Conservation (phyloP, 2,888 invertebrate genomes). For the Himalopsyche tibetana region DNA sequence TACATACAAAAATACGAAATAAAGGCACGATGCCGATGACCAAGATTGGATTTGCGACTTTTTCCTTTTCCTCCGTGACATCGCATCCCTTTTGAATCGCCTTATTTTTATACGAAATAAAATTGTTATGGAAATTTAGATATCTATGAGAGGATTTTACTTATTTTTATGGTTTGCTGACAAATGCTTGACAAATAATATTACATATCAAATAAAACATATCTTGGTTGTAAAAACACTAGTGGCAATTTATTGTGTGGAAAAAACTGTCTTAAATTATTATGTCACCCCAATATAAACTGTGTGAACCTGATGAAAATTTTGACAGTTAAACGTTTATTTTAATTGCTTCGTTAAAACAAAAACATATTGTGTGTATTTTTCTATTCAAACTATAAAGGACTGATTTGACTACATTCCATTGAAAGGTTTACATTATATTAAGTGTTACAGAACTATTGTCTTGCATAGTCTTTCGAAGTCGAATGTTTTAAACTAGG, state of each 20-base stretch:
- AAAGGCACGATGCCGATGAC: slow-evolving; percentile 43
- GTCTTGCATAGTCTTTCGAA: no score
- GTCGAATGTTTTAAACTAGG: no score
- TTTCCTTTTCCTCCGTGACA: slow-evolving; percentile 27
- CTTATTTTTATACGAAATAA: slow-evolving; percentile 38
- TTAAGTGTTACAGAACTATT: no score
- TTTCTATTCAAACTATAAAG: no score
- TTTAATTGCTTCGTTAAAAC: no score
- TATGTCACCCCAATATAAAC: no score
- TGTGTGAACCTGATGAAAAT: no score
- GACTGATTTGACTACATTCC: no score
- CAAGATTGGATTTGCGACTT: slow-evolving; percentile 52
- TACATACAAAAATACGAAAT: neutral
- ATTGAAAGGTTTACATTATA: no score
- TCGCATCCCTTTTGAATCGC: slow-evolving; percentile 32
- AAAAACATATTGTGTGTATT: no score
- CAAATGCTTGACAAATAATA: neutral
- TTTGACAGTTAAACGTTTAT: no score
- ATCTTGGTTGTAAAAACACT: neutral
- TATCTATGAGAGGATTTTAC: slow-evolving; percentile 28
- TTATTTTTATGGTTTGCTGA: slow-evolving; percentile 6
- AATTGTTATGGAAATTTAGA: slow-evolving; percentile 37
- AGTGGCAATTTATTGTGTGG: neutral
- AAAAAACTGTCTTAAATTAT: no score
- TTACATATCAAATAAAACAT: neutral